These are phyloP conservation scores for Rhagium mordax DNA, from an alignment of 2,888 invertebrate species.

Conservation along the genomic window DNA sequence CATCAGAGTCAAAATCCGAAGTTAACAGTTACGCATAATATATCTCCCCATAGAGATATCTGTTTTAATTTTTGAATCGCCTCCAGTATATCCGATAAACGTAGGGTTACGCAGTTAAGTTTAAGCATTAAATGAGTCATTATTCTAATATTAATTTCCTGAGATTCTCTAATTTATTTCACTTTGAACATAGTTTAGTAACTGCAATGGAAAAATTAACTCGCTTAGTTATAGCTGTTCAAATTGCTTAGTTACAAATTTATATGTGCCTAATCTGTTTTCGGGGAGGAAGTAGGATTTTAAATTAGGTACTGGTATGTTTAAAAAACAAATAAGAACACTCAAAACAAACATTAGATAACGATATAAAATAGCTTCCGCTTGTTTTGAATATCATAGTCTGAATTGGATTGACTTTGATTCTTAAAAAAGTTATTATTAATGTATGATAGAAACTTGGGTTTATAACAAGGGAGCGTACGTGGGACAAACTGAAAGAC, in stretches of 20 bases:
- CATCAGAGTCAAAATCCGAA: background rate
- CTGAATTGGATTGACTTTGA: too few relatives aligned
- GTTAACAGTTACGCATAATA: background rate
- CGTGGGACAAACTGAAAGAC: too few relatives aligned
- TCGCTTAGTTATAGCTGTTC: background rate
- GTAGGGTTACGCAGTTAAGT: background rate
- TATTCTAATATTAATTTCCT: background rate
- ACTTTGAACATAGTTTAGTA: background rate
- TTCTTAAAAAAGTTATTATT: too few relatives aligned
- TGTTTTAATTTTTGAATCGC: background rate
- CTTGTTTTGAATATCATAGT: too few relatives aligned
- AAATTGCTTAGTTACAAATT: background rate
- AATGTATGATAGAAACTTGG: too few relatives aligned
- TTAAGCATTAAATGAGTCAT: background rate
- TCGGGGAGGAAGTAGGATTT: background rate
- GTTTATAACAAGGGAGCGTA: too few relatives aligned
- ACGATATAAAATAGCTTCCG: too few relatives aligned
- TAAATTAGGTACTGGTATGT: background rate
- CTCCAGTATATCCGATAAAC: background rate
- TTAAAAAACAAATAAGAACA: too few relatives aligned
- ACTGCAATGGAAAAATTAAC: background rate
- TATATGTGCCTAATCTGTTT: background rate
- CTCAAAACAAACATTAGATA: too few relatives aligned
- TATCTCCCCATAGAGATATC: background rate
- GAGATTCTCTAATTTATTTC: background rate